Base-by-base conservation (phyloP, 2,888 invertebrate genomes). In the Drosophila ustulata region DNA sequence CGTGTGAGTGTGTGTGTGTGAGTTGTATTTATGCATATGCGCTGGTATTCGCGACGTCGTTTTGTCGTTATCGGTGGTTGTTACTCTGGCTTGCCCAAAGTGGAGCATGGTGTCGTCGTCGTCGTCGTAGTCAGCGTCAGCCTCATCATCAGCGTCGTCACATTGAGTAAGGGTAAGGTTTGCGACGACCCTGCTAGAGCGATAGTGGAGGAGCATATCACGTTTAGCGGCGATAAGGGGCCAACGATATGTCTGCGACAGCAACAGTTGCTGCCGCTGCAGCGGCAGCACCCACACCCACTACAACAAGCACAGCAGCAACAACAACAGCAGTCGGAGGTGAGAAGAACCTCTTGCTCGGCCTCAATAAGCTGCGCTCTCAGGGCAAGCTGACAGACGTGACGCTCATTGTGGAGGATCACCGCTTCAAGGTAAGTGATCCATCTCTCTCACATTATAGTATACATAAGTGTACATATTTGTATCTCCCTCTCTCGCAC, bases 371-470 rank as follows among this genome's bases (percentile, higher is more conserved):
- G 1, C 91, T 96, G 34, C 91, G 95, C 65, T 93, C 93, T 71
- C 93, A 94, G 76, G 94, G 94, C 52, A 93, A 94, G 71, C 92
- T 96, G 11, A 93, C 95, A 72, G 96, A 96, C 91, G 94, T 96
- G 11, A 95, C 95, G 0, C 92, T 96, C 8, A 92, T 95, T 50
- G 95, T 95, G n/a, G 95, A 94, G 82, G 95, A 94, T 28, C 93
- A 93, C 80, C 92, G 93, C 9, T 95, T 95, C 85, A 93, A 94
- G 92, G 94, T 93, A 83, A 88, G 92, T 90, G 80, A 46, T 4
- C 18, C 4, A 23, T 23, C 34, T 9, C 25, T 39, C 37, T 39
- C 13, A 0, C 26, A 5, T 9, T 18, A 18, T 18, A 18, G 18
- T 18, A 18, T 18, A 1, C 18, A 18, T 1, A 18, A 18, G 18